phyloP scores from a whole-genome alignment of 2,113 vertebrate genomes.

The Proterorhinus semilunaris region DNA sequence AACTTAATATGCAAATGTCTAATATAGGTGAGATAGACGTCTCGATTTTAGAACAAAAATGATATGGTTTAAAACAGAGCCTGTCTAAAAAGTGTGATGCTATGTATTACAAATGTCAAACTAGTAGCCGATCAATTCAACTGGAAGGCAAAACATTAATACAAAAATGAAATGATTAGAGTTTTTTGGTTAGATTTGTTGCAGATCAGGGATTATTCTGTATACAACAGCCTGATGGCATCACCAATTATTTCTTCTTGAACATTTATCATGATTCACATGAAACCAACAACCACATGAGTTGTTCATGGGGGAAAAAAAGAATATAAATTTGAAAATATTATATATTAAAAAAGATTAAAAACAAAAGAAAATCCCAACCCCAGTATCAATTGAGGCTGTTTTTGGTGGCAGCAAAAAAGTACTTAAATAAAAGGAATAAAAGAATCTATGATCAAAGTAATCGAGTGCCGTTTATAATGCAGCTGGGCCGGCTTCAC shows the following conservation, averaged over 20 bases:
- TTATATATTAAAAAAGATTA: constrained; percentile 19
- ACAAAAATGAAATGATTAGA: constrained; percentile 24
- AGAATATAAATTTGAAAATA: constrained; percentile 12
- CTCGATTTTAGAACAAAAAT: constrained; percentile 77
- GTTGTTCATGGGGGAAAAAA: constrained; percentile 40
- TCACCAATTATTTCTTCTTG: constrained; percentile 36
- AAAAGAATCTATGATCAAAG: constrained; percentile 36
- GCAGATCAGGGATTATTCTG: constrained; percentile 63
- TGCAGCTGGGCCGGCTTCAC: constrained; percentile 76
- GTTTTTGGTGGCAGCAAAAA: constrained; percentile 81
- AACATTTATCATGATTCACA: constrained; percentile 42
- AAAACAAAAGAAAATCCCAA: constrained; percentile 29
- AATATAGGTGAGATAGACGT: constrained; percentile 54
- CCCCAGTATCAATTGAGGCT: constrained; percentile 56
- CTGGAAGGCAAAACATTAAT: constrained; percentile 60
- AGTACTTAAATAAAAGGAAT: constrained; percentile 70
- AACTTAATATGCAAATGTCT: constrained; percentile 67
- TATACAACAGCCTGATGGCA: constrained; percentile 38
- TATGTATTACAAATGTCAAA: constrained; percentile 63
- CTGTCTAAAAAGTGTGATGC: constrained; percentile 79
- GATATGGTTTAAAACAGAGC: constrained; percentile 89
- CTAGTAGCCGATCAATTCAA: constrained; percentile 74
- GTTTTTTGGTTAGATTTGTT: constrained; percentile 95
- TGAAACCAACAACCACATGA: constrained; percentile 46
- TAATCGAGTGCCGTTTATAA: constrained; percentile 33